Conservation (phyloP, 2,888 invertebrate genomes). For the Brachynemurus nebulosus region DNA sequence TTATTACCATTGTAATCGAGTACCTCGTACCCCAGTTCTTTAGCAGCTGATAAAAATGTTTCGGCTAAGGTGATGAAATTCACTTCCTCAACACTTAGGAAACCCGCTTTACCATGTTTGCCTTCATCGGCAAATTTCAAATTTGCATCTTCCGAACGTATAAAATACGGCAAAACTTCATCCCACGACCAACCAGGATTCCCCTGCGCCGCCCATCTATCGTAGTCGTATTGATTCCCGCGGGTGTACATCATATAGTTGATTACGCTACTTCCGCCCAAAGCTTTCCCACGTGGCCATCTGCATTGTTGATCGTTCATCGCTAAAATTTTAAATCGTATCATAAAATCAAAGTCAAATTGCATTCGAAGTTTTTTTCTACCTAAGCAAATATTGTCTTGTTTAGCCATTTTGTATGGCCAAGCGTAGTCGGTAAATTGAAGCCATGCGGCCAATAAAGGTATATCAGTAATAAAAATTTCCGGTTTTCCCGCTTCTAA, state of each 20-base stretch:
- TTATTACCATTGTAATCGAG: slow-evolving; percentile 54
- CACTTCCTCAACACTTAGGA: slow-evolving; percentile 31
- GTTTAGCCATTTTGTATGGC: slow-evolving; percentile 41
- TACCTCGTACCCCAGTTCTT: slow-evolving; percentile 48
- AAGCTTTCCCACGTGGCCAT: slow-evolving; percentile 40
- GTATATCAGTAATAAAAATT: slow-evolving; percentile 32
- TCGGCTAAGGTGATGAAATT: slow-evolving; percentile 33
- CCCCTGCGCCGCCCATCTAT: slow-evolving; percentile 45
- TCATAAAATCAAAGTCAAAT: no score
- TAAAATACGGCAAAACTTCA: slow-evolving; percentile 32
- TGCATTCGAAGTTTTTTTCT: no score
- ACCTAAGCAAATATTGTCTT: slow-evolving; percentile 39
- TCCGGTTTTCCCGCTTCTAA: slow-evolving; percentile 38
- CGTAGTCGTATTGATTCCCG: slow-evolving; percentile 53
- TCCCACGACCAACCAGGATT: slow-evolving; percentile 39
- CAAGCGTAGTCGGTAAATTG: slow-evolving; percentile 35
- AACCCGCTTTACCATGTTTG: slow-evolving; percentile 31
- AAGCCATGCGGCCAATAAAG: slow-evolving; percentile 33
- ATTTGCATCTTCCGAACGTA: slow-evolving; percentile 28
- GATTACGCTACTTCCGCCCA: slow-evolving; percentile 36
- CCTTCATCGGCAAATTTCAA: slow-evolving; percentile 25
- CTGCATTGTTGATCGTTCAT: slow-evolving; percentile 29
- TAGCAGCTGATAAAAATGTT: slow-evolving; percentile 46
- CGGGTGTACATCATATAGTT: slow-evolving; percentile 42
- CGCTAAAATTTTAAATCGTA: slow-evolving; percentile 14